phyloP scores from a whole-genome alignment of 2,797 vertebrate species.

The Cetoscarus ocellatus region DNA sequence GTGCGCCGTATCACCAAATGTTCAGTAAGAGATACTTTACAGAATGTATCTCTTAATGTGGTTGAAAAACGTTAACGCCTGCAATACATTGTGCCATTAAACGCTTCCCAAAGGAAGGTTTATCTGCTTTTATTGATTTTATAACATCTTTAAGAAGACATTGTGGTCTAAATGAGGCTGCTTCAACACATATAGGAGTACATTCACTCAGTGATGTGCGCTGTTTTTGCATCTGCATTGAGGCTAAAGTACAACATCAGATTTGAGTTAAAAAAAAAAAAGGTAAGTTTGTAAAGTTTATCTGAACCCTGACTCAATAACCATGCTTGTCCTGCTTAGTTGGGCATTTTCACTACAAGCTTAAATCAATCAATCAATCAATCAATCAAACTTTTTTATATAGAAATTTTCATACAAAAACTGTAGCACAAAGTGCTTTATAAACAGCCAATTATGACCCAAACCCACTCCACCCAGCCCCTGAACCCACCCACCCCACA shows the following conservation, averaged over 20 bases:
- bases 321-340: too few species aligned
- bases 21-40: slow-evolving; percentile 24
- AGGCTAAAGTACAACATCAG: slow-evolving; percentile 23
- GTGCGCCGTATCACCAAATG: slow-evolving; percentile 29
- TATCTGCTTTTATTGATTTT: slow-evolving; percentile 36
- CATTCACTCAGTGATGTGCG: slow-evolving; percentile 33
- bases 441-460: too few species aligned
- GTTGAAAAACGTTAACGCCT: slow-evolving; percentile 32
- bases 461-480: too few species aligned
- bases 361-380: too few species aligned
- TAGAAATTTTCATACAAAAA: too few species aligned
- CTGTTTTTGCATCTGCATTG: slow-evolving; percentile 40
- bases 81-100: slow-evolving; percentile 49
- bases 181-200: slow-evolving; percentile 30
- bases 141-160: slow-evolving; percentile 39
- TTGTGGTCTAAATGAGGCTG: slow-evolving; percentile 29
- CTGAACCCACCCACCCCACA: too few species aligned
- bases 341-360: too few species aligned
- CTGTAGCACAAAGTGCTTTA: too few species aligned
- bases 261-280: slow-evolving; percentile 1
- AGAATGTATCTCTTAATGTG: slow-evolving; percentile 30
- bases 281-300: neutral
- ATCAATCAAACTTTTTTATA: too few species aligned
- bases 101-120: slow-evolving; percentile 37
- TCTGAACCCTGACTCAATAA: too few species aligned